Evolutionary conservation across 2,113 vertebrate species (phyloP).

Genomic region (Corythaixoides concolor): DNA sequence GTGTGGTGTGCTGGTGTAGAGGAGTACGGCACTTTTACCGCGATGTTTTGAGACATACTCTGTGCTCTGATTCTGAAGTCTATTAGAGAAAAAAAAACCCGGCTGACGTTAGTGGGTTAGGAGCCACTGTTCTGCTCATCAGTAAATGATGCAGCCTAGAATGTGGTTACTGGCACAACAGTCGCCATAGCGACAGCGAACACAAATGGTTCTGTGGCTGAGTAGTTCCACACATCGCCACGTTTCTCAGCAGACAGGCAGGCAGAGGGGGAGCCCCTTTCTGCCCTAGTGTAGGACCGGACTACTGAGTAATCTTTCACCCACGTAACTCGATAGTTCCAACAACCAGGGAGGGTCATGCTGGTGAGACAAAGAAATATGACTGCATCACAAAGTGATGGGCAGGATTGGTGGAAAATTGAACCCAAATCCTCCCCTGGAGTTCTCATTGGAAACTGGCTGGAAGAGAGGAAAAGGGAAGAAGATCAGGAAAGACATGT

Average conservation of each 20-base stretch:
- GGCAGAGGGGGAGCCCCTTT: neutral
- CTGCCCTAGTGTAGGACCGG: neutral
- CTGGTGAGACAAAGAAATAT: neutral
- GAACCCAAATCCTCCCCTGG: slow-evolving; percentile 73
- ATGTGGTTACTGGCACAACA: neutral
- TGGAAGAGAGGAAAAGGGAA: slow-evolving; percentile 80
- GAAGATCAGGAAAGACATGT: neutral
- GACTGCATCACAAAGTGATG: neutral
- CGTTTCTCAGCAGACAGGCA: neutral
- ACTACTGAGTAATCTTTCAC: neutral
- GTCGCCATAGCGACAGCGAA: neutral
- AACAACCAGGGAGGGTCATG: neutral
- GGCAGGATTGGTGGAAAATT: slow-evolving; percentile 69
- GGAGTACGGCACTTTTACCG: neutral
- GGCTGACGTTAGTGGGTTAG: neutral
- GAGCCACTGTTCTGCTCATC: neutral
- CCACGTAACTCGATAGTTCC: neutral
- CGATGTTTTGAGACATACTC: neutral
- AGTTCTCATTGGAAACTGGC: slow-evolving; percentile 83
- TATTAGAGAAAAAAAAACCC: neutral
- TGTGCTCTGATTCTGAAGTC: neutral
- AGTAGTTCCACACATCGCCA: neutral
- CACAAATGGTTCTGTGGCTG: neutral
- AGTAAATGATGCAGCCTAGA: neutral
- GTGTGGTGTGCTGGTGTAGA: neutral